phyloP scores from a whole-genome alignment of 1,140 invertebrate genomes.

The Procambarus clarkii region DNA sequence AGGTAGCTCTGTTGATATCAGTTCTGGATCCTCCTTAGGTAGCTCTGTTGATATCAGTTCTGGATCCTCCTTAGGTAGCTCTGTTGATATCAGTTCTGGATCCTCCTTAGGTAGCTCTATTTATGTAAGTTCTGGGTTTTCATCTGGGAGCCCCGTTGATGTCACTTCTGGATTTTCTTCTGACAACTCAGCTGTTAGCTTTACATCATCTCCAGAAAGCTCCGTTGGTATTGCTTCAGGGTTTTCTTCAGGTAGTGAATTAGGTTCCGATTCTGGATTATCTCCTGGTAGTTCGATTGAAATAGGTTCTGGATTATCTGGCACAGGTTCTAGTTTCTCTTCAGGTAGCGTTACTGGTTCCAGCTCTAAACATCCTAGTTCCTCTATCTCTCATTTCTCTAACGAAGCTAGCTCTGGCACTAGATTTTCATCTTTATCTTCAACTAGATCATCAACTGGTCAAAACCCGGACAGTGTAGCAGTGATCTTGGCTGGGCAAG shows the following conservation, averaged over 20 bases:
- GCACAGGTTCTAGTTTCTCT: neutral
- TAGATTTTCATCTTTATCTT: neutral
- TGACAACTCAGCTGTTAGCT: neutral
- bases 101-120: too few relatives aligned
- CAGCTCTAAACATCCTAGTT: neutral
- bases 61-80: neutral
- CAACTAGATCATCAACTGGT: neutral
- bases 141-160: neutral
- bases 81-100: neutral
- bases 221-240: neutral
- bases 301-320: neutral
- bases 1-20: too few relatives aligned
- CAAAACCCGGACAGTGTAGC: neutral
- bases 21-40: neutral
- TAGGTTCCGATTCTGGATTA: neutral
- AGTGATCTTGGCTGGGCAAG: constrained; percentile 16
- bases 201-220: neutral
- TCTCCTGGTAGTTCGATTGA: neutral
- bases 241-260: neutral
- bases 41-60: too few relatives aligned
- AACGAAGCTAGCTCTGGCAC: neutral
- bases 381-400: neutral
- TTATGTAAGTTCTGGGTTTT: neutral
- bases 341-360: neutral
- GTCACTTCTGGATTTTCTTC: neutral